Conservation (phyloP, 53 echinoderm and acorn worm genomes). For the Astropecten irregularis region DNA sequence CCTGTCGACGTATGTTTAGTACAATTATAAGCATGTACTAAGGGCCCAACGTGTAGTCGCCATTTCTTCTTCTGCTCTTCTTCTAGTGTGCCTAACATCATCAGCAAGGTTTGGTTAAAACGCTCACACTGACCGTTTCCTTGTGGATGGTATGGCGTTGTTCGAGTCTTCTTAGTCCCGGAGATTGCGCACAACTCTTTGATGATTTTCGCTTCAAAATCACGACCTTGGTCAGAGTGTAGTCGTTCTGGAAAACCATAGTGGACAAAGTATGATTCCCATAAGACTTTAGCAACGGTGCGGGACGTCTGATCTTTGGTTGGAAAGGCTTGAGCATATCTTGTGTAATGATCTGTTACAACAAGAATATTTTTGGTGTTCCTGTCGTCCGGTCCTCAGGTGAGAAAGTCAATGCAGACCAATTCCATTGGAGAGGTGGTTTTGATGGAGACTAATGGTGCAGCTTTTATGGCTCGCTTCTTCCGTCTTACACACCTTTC, state of each 20-base stretch:
- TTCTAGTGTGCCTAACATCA: slow-evolving; percentile 64
- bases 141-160: slow-evolving; percentile 55
- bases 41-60: slow-evolving; percentile 57
- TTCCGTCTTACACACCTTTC: slow-evolving; percentile 48
- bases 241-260: slow-evolving; percentile 42
- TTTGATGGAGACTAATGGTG: slow-evolving; percentile 12
- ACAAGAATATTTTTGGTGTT: slow-evolving; percentile 52
- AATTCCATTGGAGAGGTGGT: slow-evolving; percentile 50
- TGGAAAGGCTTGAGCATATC: slow-evolving; percentile 59
- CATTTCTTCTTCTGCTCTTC: slow-evolving; percentile 60
- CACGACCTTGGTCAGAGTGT: slow-evolving; percentile 51
- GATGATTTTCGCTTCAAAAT: slow-evolving; percentile 64
- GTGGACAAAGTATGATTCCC: slow-evolving; percentile 12
- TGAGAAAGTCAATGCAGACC: slow-evolving; percentile 48
- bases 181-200: slow-evolving; percentile 48
- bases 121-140: slow-evolving; percentile 68
- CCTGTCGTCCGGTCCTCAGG: slow-evolving; percentile 32
- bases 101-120: slow-evolving; percentile 60
- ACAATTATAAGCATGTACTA: slow-evolving; percentile 60
- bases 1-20: slow-evolving; percentile 26
- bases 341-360: slow-evolving; percentile 60
- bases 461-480: background rate
- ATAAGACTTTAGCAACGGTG: slow-evolving; percentile 60
- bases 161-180: slow-evolving; percentile 45
- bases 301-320: slow-evolving; percentile 63